Evolutionary conservation across 92 coral and sea anemone genomes (phyloP).

Genomic region (Phenganax marumi): DNA sequence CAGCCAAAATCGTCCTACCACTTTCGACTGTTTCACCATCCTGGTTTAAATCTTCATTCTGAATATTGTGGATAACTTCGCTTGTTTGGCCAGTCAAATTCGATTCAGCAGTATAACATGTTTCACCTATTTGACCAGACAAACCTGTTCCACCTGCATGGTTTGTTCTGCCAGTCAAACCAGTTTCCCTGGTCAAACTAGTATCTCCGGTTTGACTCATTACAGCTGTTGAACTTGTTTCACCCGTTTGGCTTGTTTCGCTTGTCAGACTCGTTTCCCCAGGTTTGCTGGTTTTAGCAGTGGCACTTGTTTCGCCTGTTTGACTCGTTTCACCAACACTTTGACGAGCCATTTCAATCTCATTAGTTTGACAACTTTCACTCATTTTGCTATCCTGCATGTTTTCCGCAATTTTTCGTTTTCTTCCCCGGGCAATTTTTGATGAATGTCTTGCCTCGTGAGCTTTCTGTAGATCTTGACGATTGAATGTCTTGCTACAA

Average conservation of each 20-base stretch:
- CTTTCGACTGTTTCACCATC: too few species aligned
- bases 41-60: too few species aligned
- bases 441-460: neutral
- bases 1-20: too few species aligned
- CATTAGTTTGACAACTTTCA: neutral
- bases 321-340: neutral
- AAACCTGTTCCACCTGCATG: neutral
- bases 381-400: neutral
- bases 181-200: neutral
- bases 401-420: neutral
- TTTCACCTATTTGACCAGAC: neutral
- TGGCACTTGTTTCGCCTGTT: neutral
- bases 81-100: neutral
- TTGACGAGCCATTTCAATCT: too few species aligned
- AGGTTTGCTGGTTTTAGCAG: neutral
- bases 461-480: slow-evolving; percentile 7
- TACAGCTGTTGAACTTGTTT: neutral
- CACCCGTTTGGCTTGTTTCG: slow-evolving; percentile 1
- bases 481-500: slow-evolving; percentile 13
- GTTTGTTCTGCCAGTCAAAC: neutral
- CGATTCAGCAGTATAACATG: neutral
- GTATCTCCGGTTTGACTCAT: neutral
- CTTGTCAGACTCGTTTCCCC: neutral
- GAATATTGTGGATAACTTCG: too few species aligned
- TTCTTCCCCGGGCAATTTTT: slow-evolving; percentile 2